A percentile compares a stretch with the other conserved stretches of the same genome.
These are phyloP conservation scores for Mythimna vitellina DNA, from an alignment of 2,888 invertebrate species.

Conservation along the genomic window DNA sequence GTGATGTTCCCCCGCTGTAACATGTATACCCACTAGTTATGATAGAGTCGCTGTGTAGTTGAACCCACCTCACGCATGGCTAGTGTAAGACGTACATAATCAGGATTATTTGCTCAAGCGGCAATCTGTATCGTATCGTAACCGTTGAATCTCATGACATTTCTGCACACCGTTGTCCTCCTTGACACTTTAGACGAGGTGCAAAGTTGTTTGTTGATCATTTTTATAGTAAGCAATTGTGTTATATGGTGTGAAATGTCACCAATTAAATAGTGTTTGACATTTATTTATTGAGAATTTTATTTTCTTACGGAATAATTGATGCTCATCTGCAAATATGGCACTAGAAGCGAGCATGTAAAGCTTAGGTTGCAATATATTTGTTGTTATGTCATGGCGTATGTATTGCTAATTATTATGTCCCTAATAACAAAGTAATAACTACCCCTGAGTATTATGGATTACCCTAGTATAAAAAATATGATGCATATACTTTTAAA, in stretches of 20 bases:
- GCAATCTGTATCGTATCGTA: slow-evolving; percentile 83
- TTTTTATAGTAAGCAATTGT: slow-evolving; percentile 90
- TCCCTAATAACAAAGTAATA: slow-evolving; percentile 63
- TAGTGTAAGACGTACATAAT: slow-evolving; percentile 83
- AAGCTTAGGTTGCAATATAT: slow-evolving; percentile 75
- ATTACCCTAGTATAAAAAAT: slow-evolving; percentile 58
- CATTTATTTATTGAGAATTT: slow-evolving; percentile 91
- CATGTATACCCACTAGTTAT: slow-evolving; percentile 76
- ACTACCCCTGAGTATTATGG: slow-evolving; percentile 66
- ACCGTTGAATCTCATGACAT: slow-evolving; percentile 89
- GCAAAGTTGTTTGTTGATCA: slow-evolving; percentile 90
- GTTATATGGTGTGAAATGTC: slow-evolving; percentile 89
- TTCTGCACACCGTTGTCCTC: slow-evolving; percentile 82
- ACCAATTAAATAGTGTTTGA: slow-evolving; percentile 88
- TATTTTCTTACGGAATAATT: slow-evolving; percentile 89
- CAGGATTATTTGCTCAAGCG: slow-evolving; percentile 89
- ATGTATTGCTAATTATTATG: slow-evolving; percentile 68
- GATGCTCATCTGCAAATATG: slow-evolving; percentile 90
- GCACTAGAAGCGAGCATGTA: slow-evolving; percentile 76
- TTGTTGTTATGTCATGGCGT: slow-evolving; percentile 71
- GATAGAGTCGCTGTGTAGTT: slow-evolving; percentile 81
- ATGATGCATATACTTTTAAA: slow-evolving; percentile 57
- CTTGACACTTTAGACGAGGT: slow-evolving; percentile 84
- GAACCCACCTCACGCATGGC: slow-evolving; percentile 87
- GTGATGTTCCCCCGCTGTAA: slow-evolving; percentile 80